Evolutionary conservation across 2,797 vertebrate genomes (phyloP).

Genomic region (Neosilurus mollespiculum): DNA sequence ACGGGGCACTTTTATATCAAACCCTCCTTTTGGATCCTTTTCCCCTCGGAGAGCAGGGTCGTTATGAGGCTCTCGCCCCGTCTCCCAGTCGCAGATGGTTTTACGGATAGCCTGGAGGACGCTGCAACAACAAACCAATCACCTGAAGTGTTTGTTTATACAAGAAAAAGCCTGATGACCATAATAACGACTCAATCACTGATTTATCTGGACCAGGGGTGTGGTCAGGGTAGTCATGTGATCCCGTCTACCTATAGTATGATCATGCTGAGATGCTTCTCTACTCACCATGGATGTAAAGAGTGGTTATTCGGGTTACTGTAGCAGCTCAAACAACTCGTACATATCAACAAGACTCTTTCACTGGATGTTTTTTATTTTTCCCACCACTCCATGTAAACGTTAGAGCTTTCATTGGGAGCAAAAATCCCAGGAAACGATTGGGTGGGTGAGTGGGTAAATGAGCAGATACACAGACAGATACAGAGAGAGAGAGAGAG

Average conservation of each 20-base stretch:
- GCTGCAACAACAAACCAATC: constrained; percentile 60
- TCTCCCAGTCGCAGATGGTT: constrained; percentile 87
- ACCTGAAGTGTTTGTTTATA: not conserved
- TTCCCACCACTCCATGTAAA: not conserved
- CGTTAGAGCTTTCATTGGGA: not conserved
- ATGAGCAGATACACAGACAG: too few relatives aligned
- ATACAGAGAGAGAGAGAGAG: too few relatives aligned
- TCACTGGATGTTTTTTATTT: not conserved
- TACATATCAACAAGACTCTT: not conserved
- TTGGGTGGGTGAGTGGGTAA: not conserved
- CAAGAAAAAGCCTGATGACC: not conserved
- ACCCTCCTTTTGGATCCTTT: constrained; percentile 88
- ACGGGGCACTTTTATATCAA: constrained; percentile 86
- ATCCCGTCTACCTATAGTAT: not conserved
- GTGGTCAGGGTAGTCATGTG: too few relatives aligned
- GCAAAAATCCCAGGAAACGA: not conserved
- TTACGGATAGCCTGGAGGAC: constrained; percentile 87
- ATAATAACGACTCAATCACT: not conserved
- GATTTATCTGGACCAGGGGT: not conserved
- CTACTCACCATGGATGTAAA: not conserved
- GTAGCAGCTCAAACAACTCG: not conserved
- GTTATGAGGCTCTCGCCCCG: constrained; percentile 80
- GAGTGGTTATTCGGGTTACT: not conserved
- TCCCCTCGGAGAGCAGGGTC: constrained; percentile 84
- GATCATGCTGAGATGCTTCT: not conserved